phyloP scores from a whole-genome alignment of 2,113 vertebrate genomes.

The Pachycephala philippinensis region DNA sequence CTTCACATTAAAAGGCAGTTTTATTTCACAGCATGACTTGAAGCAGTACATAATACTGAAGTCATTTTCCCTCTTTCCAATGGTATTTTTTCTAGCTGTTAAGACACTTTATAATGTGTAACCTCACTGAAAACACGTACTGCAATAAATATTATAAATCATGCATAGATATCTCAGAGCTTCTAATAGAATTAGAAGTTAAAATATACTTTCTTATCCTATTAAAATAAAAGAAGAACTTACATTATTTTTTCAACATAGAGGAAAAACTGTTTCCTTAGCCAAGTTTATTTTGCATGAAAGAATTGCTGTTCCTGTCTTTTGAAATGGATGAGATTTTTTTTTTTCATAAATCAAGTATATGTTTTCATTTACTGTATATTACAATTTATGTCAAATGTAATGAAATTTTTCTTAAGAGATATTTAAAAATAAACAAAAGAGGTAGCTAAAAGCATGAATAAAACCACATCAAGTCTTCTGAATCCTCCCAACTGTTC shows the following conservation, averaged over 20 bases:
- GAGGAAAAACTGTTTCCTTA: neutral
- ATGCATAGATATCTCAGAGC: neutral
- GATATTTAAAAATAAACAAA: neutral
- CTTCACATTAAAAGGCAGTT: neutral
- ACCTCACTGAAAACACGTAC: neutral
- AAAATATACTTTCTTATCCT: neutral
- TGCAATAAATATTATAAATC: neutral
- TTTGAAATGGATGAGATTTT: neutral
- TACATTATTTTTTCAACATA: neutral
- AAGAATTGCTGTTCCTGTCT: neutral
- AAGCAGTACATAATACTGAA: neutral
- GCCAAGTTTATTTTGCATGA: neutral
- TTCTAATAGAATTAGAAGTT: neutral
- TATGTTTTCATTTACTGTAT: neutral
- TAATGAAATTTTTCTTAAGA: neutral
- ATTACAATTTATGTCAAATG: neutral
- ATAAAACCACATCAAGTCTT: neutral
- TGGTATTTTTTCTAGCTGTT: neutral
- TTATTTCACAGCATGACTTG: slow-evolving; percentile 2
- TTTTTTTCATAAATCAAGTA: neutral
- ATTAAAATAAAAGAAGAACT: neutral
- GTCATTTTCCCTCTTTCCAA: neutral
- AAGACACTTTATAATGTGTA: neutral
- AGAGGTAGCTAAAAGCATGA: neutral
- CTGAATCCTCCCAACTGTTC: neutral